Evolutionary conservation across 2,888 invertebrate genomes (phyloP), one percentile per base, ranked within the genome.

Genomic region (Epirrhoe alternata): DNA sequence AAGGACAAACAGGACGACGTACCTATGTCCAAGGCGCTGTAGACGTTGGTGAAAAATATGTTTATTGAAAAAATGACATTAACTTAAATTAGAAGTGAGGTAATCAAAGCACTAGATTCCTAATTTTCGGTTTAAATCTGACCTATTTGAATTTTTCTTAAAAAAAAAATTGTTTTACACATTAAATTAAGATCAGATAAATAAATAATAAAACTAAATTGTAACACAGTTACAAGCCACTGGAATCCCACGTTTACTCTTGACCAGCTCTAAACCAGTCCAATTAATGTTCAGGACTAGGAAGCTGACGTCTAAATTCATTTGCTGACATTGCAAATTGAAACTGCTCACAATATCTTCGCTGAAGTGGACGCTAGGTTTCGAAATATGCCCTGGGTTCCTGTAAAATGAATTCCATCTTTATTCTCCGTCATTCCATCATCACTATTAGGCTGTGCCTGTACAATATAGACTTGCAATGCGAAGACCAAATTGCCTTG

Each of bases 191-290:
- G n/a, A n/a, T n/a, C n/a, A n/a, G n/a, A n/a, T n/a, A n/a, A n/a
- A n/a, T n/a, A n/a, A n/a, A n/a, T n/a, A n/a, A n/a, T n/a, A n/a
- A n/a, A n/a, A n/a, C n/a, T n/a, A n/a, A n/a, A n/a, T n/a, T n/a
- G 35, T 2, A 33, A 8, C 1, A 30, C 56, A 56, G 16, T 47
- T 31, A 33, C 55, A 62, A 38, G 55, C 62, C 24, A 51, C 56
- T 7, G 55, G 56, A 5, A 62, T 17, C 8, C 42, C 52, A 31
- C 5, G 12, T 12, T 50, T 55, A 7, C 35, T 59, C 1, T 62
- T 33, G 24, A 55, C 55, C 30, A 62, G 16, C 24, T 56, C 62
- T 0, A 62, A 16, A 5, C 17, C 56, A 1, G 62, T 42, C 51
- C 51, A 50, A 1, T 50, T 6, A 5, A 16, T 14, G 12, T 56